Evolutionary conservation across 2,888 invertebrate species (phyloP), one percentile per base, ranked within the genome.

Genomic region (Deilephila porcellus): DNA sequence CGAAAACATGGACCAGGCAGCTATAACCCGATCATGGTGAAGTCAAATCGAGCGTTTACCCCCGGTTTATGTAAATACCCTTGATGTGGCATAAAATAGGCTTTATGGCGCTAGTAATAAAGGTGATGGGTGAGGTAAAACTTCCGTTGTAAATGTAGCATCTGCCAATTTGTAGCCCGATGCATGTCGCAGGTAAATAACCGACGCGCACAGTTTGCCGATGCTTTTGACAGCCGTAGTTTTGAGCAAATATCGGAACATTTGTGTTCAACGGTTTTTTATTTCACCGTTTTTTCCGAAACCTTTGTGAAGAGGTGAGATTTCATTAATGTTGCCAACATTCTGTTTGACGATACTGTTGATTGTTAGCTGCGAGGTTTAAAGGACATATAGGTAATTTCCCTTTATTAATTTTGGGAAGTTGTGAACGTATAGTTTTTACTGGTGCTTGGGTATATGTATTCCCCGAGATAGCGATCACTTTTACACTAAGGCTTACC

Each of bases 181-280:
- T 88, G 85, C 83, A 85, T 84, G 87, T 83, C 83, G 82, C 84
- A 83, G 86, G 91, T 90, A 91, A 91, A 91, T 89, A 91, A 85
- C 87, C 78, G 81, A 82, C 80, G 85, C 83, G 85, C 80, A 88
- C 86, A 89, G 91, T 91, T 91, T 90, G 84, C 90, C 88, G 83
- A 89, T 87, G 89, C 92, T 91, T 91, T 92, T 91, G 91, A 91
- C 91, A 91, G 91, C 84, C 83, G 84, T 84, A 88, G 84, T 87
- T 85, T 85, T 82, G 86, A 80, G 86, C 89, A 91, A 90, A 91
- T 86, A 91, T 82, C 82, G 83, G 80, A 85, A 84, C 88, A 86
- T 88, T 90, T 87, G 87, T 83, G 77, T 80, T 80, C 80, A 81
- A 83, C 82, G 82, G 86, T 85, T 88, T 81, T 81, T 75, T 78